phyloP scores from a whole-genome alignment of 2,113 vertebrate species.

The Saccopteryx leptura region DNA sequence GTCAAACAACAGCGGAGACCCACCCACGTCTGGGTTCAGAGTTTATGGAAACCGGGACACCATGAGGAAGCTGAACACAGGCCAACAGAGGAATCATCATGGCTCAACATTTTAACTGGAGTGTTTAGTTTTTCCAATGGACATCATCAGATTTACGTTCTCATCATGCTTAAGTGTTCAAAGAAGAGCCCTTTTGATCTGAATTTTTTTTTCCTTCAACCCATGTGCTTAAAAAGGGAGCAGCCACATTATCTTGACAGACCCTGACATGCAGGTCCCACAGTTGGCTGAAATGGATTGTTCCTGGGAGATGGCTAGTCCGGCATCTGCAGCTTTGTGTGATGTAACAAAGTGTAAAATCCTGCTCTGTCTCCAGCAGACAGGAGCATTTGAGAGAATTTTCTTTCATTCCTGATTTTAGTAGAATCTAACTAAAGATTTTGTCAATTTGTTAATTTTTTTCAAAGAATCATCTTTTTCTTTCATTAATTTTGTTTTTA shows the following conservation, averaged over 20 bases:
- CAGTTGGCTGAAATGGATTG: accelerated
- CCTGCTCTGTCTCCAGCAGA: not conserved
- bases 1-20: conserved; percentile 22
- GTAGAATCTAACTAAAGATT: not conserved
- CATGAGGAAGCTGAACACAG: not conserved
- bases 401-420: not conserved
- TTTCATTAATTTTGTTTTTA: not conserved
- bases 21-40: not conserved
- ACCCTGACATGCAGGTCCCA: no score
- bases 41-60: conserved; percentile 38
- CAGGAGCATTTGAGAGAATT: not conserved
- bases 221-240: not conserved
- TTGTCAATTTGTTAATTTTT: not conserved
- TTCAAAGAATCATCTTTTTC: not conserved
- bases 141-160: not conserved
- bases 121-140: not conserved
- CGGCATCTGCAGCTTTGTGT: accelerated
- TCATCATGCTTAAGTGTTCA: not conserved
- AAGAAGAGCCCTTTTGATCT: not conserved
- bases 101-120: accelerated
- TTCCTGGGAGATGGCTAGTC: accelerated
- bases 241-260: not conserved
- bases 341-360: accelerated
- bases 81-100: not conserved
- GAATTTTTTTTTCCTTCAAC: not conserved